Evolutionary conservation across 2,888 invertebrate species (phyloP), one percentile per base, ranked within the genome.

Genomic region (Drosophila kuntzei): DNA sequence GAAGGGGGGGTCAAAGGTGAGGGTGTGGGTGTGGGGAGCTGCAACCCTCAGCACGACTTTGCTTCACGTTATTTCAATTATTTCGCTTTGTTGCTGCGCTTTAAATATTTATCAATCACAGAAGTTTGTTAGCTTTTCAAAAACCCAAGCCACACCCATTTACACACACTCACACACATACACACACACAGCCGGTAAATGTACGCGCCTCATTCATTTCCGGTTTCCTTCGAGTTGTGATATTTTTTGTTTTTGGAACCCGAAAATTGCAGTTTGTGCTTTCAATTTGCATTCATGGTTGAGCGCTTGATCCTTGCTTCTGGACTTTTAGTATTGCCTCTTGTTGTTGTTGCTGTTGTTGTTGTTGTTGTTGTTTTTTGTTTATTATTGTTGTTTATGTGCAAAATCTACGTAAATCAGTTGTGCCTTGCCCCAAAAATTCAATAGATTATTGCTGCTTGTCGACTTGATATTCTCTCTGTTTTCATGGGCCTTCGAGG

Each of bases 31-130:
- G 36, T 47, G 58, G 49, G 41, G 37, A 22, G 53, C 70, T 69
- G 67, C 83, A 74, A 74, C 78, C 73, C 78, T 72, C 75, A 74
- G 75, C 44, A 16, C 76, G 80, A 75, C 80, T 82, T 86, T 88
- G 91, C 90, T 90, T 91, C 90, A 91, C 90, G n/a, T 91, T 92
- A 91, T 91, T 92, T 92, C 92, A 92, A 92, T 92, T 91, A 92
- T 91, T 92, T 92, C 88, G 91, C 91, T 90, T 91, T 92, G 92
- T 90, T 91, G 84, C 79, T 89, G 88, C 87, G 89, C 86, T 87
- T 92, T 91, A 92, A 92, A 92, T 92, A 92, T 92, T 92, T 92
- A 92, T 92, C 91, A 92, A 92, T 92, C 91, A 91, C 86, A 78
- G 76, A 86, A 91, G 90, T 91, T 91, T 91, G 91, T 90, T 90